These are phyloP conservation scores for Pseudeuparius sepicola DNA, from an alignment of 2,888 invertebrate species.

Conservation along the genomic window DNA sequence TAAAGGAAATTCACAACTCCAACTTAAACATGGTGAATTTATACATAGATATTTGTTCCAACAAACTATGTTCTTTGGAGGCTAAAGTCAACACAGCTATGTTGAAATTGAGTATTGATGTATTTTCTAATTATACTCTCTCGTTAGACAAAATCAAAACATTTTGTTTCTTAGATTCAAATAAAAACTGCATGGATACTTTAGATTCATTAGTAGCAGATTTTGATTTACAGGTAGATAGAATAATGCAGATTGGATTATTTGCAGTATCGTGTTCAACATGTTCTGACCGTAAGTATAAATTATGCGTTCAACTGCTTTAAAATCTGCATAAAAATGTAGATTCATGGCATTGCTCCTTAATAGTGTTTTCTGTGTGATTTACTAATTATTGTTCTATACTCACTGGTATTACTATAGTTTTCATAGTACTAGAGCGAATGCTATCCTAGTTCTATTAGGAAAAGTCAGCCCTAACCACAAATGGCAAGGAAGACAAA, in stretches of 20 bases:
- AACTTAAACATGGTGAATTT: constrained; percentile 50
- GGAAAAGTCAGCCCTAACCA: too few relatives aligned
- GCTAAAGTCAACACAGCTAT: constrained; percentile 56
- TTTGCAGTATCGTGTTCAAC: constrained; percentile 57
- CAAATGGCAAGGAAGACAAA: too few relatives aligned
- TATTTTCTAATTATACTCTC: constrained; percentile 31
- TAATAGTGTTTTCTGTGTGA: too few relatives aligned
- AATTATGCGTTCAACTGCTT: too few relatives aligned
- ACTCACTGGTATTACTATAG: too few relatives aligned
- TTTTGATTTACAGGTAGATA: constrained; percentile 58
- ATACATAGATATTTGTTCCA: constrained; percentile 49
- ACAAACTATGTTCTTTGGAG: constrained; percentile 53
- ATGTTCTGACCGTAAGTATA: constrained; percentile 38
- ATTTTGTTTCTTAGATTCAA: constrained; percentile 25
- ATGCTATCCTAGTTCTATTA: too few relatives aligned
- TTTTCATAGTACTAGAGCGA: too few relatives aligned
- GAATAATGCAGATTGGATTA: constrained; percentile 56
- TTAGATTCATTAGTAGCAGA: constrained; percentile 47
- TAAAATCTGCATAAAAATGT: too few relatives aligned
- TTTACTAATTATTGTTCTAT: too few relatives aligned
- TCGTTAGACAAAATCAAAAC: constrained; percentile 30
- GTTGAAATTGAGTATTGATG: constrained; percentile 46
- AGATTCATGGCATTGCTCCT: too few relatives aligned
- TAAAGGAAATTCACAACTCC: constrained; percentile 40
- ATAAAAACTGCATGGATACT: constrained; percentile 33